These are phyloP conservation scores for Rhagoletis zephyria DNA, from an alignment of 1,140 invertebrate species.

Conservation along the genomic window DNA sequence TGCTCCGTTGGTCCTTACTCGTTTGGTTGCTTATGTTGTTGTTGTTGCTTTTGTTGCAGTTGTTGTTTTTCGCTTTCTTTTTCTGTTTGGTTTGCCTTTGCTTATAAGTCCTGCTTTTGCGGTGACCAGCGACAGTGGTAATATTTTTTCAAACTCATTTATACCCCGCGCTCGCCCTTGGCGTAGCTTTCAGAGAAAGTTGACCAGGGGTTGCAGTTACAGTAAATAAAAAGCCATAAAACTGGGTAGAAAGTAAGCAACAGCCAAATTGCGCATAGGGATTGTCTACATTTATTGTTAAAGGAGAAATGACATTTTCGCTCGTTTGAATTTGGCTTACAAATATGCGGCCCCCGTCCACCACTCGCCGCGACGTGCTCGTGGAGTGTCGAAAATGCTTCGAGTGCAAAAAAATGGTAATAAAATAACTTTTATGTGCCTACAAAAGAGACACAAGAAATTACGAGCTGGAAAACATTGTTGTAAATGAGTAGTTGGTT, in stretches of 20 bases:
- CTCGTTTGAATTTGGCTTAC: conserved; percentile 40
- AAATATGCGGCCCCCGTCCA: background rate
- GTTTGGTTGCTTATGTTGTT: background rate
- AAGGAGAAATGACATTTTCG: conserved; percentile 20
- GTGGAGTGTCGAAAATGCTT: background rate
- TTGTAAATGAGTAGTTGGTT: background rate
- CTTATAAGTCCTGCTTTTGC: background rate
- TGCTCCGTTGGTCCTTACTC: conserved; percentile 17
- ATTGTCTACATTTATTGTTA: conserved; percentile 33
- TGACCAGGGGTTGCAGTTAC: background rate
- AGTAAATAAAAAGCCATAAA: conserved; percentile 50
- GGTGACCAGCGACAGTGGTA: background rate
- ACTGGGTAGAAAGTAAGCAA: conserved; percentile 7
- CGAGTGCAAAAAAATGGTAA: conserved; percentile 18
- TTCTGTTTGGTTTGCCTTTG: background rate
- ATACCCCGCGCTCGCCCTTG: background rate
- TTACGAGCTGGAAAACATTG: background rate
- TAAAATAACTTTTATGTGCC: conserved; percentile 39
- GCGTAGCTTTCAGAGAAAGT: background rate
- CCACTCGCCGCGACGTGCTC: background rate
- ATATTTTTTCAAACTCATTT: background rate
- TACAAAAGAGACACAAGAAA: background rate
- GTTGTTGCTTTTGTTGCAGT: background rate
- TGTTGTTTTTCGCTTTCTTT: background rate
- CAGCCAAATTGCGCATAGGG: conserved; percentile 6